Base-by-base conservation (phyloP, 1,140 invertebrate species). In the Rhopalosiphum maidis region DNA sequence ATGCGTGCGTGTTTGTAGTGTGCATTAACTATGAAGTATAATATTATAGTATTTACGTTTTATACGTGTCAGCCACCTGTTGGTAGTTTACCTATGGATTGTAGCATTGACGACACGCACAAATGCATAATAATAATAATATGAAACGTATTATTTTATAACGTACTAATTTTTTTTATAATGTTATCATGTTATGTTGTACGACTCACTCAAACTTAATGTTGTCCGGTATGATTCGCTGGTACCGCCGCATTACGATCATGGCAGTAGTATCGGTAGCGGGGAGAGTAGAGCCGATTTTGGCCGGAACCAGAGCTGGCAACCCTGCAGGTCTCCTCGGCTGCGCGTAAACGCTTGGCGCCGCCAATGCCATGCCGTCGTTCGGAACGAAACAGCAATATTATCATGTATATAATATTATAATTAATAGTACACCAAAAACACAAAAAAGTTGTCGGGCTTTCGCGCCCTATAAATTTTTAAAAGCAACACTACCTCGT, bases 401-500 rank as follows among this genome's bases (percentile, higher is more conserved):
- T 54, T n/a, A 77, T 23, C n/a, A 60, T 68, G 60, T 68, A n/a
- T 68, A n/a, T 77, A 77, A 77, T 77, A n/a, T 77, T n/a, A n/a
- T 77, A 77, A 77, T 30, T 35, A 77, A 77, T 77, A 18, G 60
- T 77, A 18, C 15, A 77, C 60, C 30, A 77, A 77, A n/a, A 18
- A 18, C 30, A 68, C 30, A 5, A n/a, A 68, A 18, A 68, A n/a
- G 1, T n/a, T n/a, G 0, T n/a, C 30, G 60, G 11, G 30, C 60
- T 77, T 77, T 77, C 15, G 60, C 0, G 15, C 60, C 30, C 60
- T 18, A n/a, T 11, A 30, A 30, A 60, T 30, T 15, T 11, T 15
- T 30, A 18, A 77, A 77, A 77, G 18, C n/a, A n/a, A 21, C 30
- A 7, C 15, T 77, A n/a, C 30, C 30, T 15, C 4, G 15, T 77